These are phyloP conservation scores for Lerista edwardsae DNA, from an alignment of 2,797 vertebrate genomes.

Conservation along the genomic window DNA sequence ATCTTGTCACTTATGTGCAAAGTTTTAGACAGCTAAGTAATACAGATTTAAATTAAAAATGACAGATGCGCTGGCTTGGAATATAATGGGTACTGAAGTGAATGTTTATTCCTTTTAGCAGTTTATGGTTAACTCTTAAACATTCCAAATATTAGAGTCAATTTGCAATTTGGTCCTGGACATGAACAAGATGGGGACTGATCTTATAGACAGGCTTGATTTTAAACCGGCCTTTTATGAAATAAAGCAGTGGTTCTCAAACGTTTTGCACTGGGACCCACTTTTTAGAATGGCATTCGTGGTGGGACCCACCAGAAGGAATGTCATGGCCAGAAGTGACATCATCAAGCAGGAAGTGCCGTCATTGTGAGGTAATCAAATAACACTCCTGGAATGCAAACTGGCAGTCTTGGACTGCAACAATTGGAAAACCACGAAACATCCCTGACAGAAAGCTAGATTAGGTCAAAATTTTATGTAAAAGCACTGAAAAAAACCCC, in stretches of 20 bases:
- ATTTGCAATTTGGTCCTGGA: conserved; percentile 51
- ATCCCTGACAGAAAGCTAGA: too few relatives aligned
- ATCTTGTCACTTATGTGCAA: conserved; percentile 74
- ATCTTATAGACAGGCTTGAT: conserved; percentile 34
- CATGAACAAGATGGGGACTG: conserved; percentile 34
- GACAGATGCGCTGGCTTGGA: conserved; percentile 75
- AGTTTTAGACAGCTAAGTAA: conserved; percentile 79
- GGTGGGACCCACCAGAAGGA: too few relatives aligned
- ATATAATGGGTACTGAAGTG: conserved; percentile 77
- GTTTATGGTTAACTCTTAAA: conserved; percentile 72
- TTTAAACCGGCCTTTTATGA: neutral
- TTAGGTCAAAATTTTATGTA: too few relatives aligned
- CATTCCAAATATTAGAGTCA: conserved; percentile 50
- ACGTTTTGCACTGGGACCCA: too few relatives aligned
- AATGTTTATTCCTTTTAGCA: conserved; percentile 74
- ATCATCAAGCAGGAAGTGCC: too few relatives aligned
- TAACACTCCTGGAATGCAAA: too few relatives aligned
- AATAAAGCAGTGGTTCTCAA: neutral
- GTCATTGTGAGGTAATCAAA: too few relatives aligned
- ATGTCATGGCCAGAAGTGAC: too few relatives aligned
- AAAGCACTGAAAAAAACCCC: too few relatives aligned
- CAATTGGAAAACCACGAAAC: too few relatives aligned
- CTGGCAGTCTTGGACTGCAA: too few relatives aligned
- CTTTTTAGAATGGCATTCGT: too few relatives aligned
- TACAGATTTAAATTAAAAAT: conserved; percentile 80